Evolutionary conservation across 2,797 vertebrate genomes (phyloP), one percentile per base, ranked within the genome.

Genomic region (Dryobates pubescens): DNA sequence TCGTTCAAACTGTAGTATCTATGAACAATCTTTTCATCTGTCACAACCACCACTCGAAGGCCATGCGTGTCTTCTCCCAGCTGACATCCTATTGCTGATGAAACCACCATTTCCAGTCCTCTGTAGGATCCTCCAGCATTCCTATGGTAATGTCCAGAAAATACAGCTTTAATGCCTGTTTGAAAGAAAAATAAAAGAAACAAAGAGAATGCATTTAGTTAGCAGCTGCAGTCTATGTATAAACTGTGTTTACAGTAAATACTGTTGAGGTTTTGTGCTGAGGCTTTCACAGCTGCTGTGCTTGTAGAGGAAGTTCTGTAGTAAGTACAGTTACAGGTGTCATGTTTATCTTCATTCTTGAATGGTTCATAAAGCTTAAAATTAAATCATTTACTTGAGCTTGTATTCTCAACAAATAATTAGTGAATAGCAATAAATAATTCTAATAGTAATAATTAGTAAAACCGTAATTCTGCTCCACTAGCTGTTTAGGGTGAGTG

Each of bases 61-160:
- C 99, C 99, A 0, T 99, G 99, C 2, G 97, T 36, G 69, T 99
- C 99, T 34, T 97, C 64, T 27, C 99, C 99, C 73, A 99, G 96
- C 96, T 99, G 99, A 95, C 99, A 99, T 45, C 99, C 99, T 4
- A 99, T 98, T 32, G 99, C 99, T 0, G 99, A 99, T 20, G 98
- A 99, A 95, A 99, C 98, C 17, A 99, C 99, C 99, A 99, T 98
- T 91, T 99, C 98, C 58, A 99, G 96, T 73, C 97, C 97, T 59
- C 71, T 96, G 94, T 98, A 98, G 92, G 53, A 95, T 3, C 98
- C 99, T 19, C 99, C 99, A 0, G 99, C 98, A 61, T 99, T 99
- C 61, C 98, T 97, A 34, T 99, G 99, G 94, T 99, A 99, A 93
- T 99, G 99, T 71, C 99, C 99, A 1, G 98, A 98, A 97, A 99